Evolutionary conservation across 2,888 invertebrate species (phyloP), one percentile per base, ranked within the genome.

Genomic region (Leuctra nigra): DNA sequence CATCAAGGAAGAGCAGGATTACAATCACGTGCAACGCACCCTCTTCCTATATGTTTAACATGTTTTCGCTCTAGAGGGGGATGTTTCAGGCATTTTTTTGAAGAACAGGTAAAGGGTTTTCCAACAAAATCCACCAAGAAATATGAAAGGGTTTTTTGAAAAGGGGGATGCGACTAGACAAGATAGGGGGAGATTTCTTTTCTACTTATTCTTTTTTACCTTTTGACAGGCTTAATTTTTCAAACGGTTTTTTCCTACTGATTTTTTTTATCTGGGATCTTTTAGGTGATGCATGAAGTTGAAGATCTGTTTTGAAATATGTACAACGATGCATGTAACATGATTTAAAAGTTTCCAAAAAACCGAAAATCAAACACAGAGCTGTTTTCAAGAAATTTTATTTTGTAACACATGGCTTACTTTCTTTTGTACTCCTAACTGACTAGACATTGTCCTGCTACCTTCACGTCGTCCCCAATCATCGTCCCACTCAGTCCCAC

Each of bases 71-170:
- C 22, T 20, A 29, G 11, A 50, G 50, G 35, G 50, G 50, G 50
- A 3, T 50, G 50, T 20, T 48, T 35, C n/a, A 22, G 16, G 33
- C 16, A 50, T 50, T 50, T 50, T n/a, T 50, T 50, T 50, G 50
- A 33, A 16, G 50, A 50, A 50, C 50, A 50, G 50, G 50, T 50
- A 50, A 50, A 50, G 50, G 50, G 50, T 50, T 50, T 35, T 33
- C 44, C n/a, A 44, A 23, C 23, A 23, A 44, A 44, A 44, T 44
- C 44, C 44, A 35, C 33, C 18, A 22, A 33, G 33, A 44, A 44
- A 23, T 23, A 23, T 18, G 36, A 50, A 50, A 35, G 50, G 50
- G 18, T 50, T 50, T 48, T 25, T 23, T 11, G 11, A 33, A 48
- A 48, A 35, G 20, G 20, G 13, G 50, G 50, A 50, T 35, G 33